phyloP scores from a whole-genome alignment of 1,140 invertebrate species.

The Stegodyphus dumicola region DNA sequence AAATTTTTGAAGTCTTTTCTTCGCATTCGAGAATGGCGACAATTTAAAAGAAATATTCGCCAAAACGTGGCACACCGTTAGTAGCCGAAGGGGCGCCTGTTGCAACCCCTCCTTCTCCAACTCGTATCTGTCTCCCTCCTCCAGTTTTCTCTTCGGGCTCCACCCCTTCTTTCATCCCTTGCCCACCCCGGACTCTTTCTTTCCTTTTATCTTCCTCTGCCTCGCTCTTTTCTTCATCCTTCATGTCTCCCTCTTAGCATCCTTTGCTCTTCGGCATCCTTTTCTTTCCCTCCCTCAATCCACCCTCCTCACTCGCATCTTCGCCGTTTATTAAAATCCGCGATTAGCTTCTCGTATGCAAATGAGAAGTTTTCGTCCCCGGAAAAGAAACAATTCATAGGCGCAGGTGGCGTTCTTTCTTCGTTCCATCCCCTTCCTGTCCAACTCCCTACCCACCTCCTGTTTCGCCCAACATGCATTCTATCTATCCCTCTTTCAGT shows the following conservation, averaged over 20 bases:
- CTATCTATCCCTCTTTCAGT: slow-evolving; percentile 25
- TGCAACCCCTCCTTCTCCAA: slow-evolving; percentile 16
- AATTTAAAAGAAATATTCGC: slow-evolving; percentile 11
- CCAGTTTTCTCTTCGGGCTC: slow-evolving; percentile 34
- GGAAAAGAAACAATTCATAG: slow-evolving; percentile 58
- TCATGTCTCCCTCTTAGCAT: slow-evolving; percentile 29
- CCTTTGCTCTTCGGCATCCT: slow-evolving; percentile 24
- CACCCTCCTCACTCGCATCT: slow-evolving; percentile 22
- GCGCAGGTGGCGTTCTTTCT: slow-evolving; percentile 50
- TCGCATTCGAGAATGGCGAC: too few species aligned
- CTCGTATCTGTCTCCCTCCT: slow-evolving; percentile 39
- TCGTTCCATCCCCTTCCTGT: background rate
- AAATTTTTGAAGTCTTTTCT: too few species aligned
- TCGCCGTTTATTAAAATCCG: slow-evolving; percentile 55
- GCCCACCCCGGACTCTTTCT: slow-evolving; percentile 26
- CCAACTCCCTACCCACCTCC: background rate
- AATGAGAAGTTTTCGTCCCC: slow-evolving; percentile 48
- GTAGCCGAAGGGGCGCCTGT: slow-evolving; percentile 27
- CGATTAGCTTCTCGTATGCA: slow-evolving; percentile 54
- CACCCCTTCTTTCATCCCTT: background rate
- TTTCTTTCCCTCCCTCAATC: background rate
- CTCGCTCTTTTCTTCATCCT: slow-evolving; percentile 39
- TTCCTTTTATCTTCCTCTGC: slow-evolving; percentile 36
- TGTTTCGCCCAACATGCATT: background rate
- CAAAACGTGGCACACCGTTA: slow-evolving; percentile 18